Evolutionary conservation across 2,797 vertebrate genomes (phyloP).

Genomic region (Etheostoma perlongum): DNA sequence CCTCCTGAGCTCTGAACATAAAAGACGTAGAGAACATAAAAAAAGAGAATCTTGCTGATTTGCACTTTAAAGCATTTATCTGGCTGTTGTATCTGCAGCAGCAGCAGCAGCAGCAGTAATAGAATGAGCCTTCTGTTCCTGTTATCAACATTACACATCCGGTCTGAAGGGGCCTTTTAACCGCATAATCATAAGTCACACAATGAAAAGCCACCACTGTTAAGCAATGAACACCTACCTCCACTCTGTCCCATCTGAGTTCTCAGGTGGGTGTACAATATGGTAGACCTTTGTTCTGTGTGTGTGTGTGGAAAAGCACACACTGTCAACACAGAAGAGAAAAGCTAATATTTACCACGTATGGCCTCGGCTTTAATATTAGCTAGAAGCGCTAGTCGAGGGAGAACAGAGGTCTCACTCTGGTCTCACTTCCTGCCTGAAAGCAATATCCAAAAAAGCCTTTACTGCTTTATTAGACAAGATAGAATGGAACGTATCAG

Average conservation of each 20-base stretch:
- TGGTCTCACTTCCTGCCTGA: constrained; percentile 53
- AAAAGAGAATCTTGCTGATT: constrained; percentile 7
- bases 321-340: constrained; percentile 85
- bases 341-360: constrained; percentile 88
- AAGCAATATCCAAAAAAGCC: constrained; percentile 36
- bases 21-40: constrained; percentile 2
- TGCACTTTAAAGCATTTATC: constrained; percentile 27
- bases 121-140: constrained; percentile 61
- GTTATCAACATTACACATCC: constrained; percentile 67
- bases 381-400: constrained; percentile 74
- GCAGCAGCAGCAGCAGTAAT: constrained; percentile 41
- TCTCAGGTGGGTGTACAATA: constrained; percentile 79
- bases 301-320: constrained; percentile 85
- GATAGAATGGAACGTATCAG: constrained; percentile 19
- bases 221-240: constrained; percentile 65
- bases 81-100: constrained; percentile 20
- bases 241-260: constrained; percentile 58
- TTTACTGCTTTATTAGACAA: constrained; percentile 47
- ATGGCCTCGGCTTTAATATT: constrained; percentile 84
- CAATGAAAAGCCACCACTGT: constrained; percentile 73
- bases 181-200: constrained; percentile 72
- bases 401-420: constrained; percentile 74
- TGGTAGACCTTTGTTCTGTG: constrained; percentile 84
- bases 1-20: not conserved
- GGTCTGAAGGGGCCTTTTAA: constrained; percentile 59